phyloP scores from a whole-genome alignment of 2,888 invertebrate species.

The Sesia apiformis region DNA sequence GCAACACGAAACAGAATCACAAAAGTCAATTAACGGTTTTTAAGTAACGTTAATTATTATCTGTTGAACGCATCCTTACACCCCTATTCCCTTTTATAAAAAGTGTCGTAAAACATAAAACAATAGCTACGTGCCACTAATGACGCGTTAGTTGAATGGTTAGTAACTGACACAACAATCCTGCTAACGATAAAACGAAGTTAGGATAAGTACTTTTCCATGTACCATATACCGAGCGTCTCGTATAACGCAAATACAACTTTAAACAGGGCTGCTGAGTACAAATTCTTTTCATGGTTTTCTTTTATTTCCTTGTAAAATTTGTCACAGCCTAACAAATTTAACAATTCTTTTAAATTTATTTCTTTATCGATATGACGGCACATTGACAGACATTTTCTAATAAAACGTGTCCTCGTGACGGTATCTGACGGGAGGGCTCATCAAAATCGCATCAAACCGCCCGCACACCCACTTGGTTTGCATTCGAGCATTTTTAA shows the following conservation, averaged over 20 bases:
- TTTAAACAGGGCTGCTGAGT: conserved; percentile 20
- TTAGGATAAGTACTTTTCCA: conserved; percentile 69
- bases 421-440: conserved; percentile 24
- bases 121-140: conserved; percentile 32
- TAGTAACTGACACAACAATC: conserved; percentile 53
- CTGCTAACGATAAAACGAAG: conserved; percentile 60
- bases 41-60: not conserved
- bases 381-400: conserved; percentile 21
- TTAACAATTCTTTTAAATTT: not conserved
- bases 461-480: conserved; percentile 38
- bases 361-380: not conserved
- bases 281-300: conserved; percentile 23
- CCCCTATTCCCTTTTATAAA: not conserved
- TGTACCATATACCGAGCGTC: conserved; percentile 41
- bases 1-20: too few species aligned
- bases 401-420: conserved; percentile 43
- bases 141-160: conserved; percentile 38
- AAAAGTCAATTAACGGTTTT: not conserved
- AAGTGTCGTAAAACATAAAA: conserved; percentile 11
- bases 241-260: conserved; percentile 30
- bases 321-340: not conserved
- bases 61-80: conserved; percentile 1
- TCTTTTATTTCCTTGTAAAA: conserved; percentile 14
- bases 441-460: conserved; percentile 63
- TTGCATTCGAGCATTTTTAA: conserved; percentile 46